Percentiles rank a stretch among this genome's conserved stretches.
Conservation (phyloP, 2,797 vertebrate genomes). For the Poeciliopsis gracilis region DNA sequence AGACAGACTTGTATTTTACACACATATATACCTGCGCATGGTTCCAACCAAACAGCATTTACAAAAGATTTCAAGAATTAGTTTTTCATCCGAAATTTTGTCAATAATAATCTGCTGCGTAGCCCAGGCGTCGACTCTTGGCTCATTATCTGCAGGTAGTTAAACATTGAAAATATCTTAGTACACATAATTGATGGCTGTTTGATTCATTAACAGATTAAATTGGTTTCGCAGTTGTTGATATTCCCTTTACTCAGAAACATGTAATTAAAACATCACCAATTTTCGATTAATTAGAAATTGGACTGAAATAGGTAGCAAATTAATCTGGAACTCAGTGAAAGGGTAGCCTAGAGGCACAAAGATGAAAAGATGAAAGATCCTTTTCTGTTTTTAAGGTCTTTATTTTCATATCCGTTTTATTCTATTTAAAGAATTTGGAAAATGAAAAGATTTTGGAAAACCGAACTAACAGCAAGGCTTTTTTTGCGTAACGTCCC, state of each 20-base stretch:
- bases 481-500: background rate
- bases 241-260: conserved; percentile 16
- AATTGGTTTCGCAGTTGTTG: conserved; percentile 27
- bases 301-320: conserved; percentile 17
- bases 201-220: conserved; percentile 39
- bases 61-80: background rate
- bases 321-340: conserved; percentile 26
- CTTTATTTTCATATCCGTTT: background rate
- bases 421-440: background rate
- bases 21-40: background rate
- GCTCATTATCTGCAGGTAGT: conserved; percentile 9
- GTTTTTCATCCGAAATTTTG: conserved; percentile 14
- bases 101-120: background rate
- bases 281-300: conserved; percentile 35
- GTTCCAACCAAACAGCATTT: background rate
- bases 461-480: background rate
- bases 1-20: background rate
- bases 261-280: conserved; percentile 37
- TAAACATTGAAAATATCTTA: conserved; percentile 11
- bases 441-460: background rate
- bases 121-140: conserved; percentile 10
- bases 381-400: conserved; percentile 3
- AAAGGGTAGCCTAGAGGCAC: conserved; percentile 3
- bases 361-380: conserved; percentile 15
- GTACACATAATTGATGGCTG: conserved; percentile 16